phyloP scores from a whole-genome alignment of 2,888 invertebrate species.

The Busseola fusca region DNA sequence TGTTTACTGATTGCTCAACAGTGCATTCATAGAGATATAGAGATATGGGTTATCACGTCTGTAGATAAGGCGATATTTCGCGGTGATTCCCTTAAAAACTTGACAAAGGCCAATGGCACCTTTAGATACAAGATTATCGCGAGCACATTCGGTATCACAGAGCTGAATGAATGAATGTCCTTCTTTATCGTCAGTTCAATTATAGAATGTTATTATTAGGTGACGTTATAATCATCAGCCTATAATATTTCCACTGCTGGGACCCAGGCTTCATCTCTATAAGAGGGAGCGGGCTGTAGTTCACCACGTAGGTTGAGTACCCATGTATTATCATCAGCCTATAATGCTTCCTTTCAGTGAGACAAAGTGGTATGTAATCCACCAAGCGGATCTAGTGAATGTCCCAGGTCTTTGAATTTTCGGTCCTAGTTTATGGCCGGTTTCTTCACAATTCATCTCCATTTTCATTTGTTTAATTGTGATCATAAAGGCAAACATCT shows the following conservation, averaged over 20 bases:
- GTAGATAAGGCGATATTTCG: slow-evolving; percentile 15
- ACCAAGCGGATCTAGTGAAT: neutral
- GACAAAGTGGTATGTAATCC: neutral
- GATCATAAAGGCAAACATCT: neutral
- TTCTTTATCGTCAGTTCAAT: neutral
- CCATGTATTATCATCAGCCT: too few species aligned
- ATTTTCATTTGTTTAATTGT: neutral
- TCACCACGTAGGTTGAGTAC: too few species aligned
- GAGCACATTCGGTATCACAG: neutral
- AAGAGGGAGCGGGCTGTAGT: too few species aligned
- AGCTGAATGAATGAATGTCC: neutral
- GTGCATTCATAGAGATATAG: neutral
- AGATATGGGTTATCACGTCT: slow-evolving; percentile 1
- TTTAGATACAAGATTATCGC: neutral
- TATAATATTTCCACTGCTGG: too few species aligned
- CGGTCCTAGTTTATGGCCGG: neutral
- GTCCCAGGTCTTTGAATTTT: neutral
- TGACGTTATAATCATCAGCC: too few species aligned
- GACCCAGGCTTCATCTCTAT: too few species aligned
- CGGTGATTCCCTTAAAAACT: slow-evolving; percentile 33
- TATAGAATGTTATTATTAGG: too few species aligned
- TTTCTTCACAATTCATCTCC: neutral
- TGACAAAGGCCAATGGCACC: slow-evolving; percentile 20
- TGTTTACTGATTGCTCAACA: slow-evolving; percentile 12
- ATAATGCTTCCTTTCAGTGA: neutral